A percentile compares a stretch with the other conserved stretches of the same genome.
phyloP scores from a whole-genome alignment of 2,888 invertebrate genomes.

The Lydus trimaculatus region DNA sequence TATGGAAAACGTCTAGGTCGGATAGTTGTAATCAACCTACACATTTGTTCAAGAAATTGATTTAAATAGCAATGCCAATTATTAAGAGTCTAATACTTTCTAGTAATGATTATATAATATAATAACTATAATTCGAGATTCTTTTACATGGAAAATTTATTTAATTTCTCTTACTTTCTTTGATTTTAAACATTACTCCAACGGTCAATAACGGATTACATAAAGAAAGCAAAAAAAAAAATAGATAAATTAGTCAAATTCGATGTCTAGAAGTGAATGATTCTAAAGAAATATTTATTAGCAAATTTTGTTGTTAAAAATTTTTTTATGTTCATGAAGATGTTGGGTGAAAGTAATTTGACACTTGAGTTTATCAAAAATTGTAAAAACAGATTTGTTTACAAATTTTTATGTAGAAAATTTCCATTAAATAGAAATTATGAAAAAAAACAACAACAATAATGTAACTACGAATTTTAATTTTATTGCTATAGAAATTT shows the following conservation, averaged over 20 bases:
- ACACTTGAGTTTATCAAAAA: too few relatives aligned
- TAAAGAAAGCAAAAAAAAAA: background rate
- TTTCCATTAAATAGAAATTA: background rate
- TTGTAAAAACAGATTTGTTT: background rate
- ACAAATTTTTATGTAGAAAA: background rate
- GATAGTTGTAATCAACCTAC: background rate
- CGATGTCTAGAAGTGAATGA: background rate
- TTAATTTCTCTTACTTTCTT: background rate
- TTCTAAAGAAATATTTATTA: too few relatives aligned
- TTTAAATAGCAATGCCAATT: background rate
- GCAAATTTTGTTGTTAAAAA: too few relatives aligned
- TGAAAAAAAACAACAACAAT: too few relatives aligned
- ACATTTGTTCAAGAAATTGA: background rate
- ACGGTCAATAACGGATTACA: background rate
- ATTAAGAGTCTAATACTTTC: background rate
- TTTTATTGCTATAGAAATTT: background rate
- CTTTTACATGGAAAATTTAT: background rate
- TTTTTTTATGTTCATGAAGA: background rate
- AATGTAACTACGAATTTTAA: background rate
- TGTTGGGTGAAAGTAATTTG: background rate
- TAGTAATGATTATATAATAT: background rate
- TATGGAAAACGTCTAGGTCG: background rate
- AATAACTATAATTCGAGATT: background rate
- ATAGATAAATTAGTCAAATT: background rate
- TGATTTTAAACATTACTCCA: background rate